phyloP scores from a whole-genome alignment of 2,888 invertebrate genomes.

The Aphodius granarius region DNA sequence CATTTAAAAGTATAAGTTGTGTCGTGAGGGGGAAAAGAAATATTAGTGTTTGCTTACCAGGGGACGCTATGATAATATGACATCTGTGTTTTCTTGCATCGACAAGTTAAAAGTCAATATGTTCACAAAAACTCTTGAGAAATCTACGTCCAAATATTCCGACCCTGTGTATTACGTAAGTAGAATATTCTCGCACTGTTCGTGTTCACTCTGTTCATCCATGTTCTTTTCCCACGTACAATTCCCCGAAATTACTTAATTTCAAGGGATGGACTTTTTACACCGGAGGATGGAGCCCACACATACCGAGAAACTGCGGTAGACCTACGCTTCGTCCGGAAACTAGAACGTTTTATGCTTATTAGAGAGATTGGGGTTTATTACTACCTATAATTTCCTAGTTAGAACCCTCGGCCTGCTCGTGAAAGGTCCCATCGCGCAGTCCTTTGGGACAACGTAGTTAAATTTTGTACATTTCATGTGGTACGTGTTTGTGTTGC shows the following conservation, averaged over 20 bases:
- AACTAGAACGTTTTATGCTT: slow-evolving; percentile 19
- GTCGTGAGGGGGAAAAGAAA: neutral
- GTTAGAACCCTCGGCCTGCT: neutral
- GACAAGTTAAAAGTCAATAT: no score
- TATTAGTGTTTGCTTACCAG: neutral
- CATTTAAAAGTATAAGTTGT: neutral
- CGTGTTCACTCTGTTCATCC: neutral
- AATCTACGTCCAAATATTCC: no score
- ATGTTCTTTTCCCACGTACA: neutral
- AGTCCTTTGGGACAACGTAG: slow-evolving; percentile 1
- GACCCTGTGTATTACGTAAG: no score
- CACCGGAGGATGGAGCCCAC: neutral
- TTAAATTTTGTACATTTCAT: slow-evolving; percentile 13
- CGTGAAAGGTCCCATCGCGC: neutral
- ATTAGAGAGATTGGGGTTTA: slow-evolving; percentile 4
- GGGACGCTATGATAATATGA: neutral
- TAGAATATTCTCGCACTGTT: no score
- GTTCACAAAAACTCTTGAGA: no score
- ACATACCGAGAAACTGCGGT: neutral
- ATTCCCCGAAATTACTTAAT: neutral
- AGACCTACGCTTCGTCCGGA: slow-evolving; percentile 3
- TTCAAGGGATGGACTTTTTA: neutral
- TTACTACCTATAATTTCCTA: neutral
- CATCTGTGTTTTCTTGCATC: neutral
- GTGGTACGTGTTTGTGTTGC: neutral